These are phyloP conservation scores for Leptothorax acervorum DNA, from an alignment of 2,888 invertebrate genomes.

Conservation along the genomic window DNA sequence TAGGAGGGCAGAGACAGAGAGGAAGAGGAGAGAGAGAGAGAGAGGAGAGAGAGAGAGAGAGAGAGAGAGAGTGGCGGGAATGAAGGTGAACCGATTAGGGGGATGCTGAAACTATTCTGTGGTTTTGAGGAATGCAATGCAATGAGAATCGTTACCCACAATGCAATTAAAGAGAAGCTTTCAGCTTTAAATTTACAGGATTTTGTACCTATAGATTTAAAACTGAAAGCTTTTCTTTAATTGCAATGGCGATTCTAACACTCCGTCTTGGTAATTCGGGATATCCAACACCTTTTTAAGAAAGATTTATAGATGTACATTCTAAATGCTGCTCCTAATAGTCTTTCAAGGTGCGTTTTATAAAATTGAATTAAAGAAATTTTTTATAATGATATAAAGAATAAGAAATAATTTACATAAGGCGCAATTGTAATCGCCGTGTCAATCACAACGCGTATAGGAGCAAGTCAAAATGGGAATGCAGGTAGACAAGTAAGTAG, in stretches of 20 bases:
- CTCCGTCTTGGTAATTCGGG: neutral
- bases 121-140: constrained; percentile 10
- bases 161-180: constrained; percentile 37
- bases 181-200: constrained; percentile 13
- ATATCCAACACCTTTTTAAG: neutral
- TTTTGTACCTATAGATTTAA: neutral
- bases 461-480: constrained; percentile 1
- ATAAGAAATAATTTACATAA: constrained; percentile 2
- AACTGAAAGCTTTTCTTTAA: neutral
- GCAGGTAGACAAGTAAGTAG: constrained; percentile 7
- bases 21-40: too few species aligned
- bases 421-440: constrained; percentile 4
- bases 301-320: neutral
- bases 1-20: neutral
- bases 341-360: neutral
- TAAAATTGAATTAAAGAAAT: neutral
- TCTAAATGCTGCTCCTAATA: neutral
- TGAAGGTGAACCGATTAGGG: constrained; percentile 17
- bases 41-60: too few species aligned
- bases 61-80: neutral
- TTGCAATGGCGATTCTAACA: neutral
- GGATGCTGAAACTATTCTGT: constrained; percentile 11
- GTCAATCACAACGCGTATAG: neutral
- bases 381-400: neutral
- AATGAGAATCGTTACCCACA: constrained; percentile 14